phyloP scores from a whole-genome alignment of 2,797 vertebrate species.

The Antennarius maculatus region DNA sequence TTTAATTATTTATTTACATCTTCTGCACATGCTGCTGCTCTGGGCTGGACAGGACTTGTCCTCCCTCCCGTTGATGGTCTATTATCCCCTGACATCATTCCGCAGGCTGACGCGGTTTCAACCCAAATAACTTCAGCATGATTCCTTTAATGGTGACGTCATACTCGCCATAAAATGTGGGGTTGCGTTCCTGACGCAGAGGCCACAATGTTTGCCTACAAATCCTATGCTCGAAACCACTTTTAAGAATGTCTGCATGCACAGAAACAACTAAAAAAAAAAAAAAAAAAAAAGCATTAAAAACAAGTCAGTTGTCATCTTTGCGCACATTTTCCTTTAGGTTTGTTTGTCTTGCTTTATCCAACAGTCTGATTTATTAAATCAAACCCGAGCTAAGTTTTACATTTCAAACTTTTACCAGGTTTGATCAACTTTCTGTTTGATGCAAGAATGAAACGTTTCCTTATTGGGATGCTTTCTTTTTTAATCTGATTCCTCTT shows the following conservation, averaged over 20 bases:
- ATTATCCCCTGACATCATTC: constrained; percentile 51
- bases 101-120: constrained; percentile 35
- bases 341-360: too few relatives aligned
- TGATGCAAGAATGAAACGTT: too few relatives aligned
- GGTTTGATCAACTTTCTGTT: too few relatives aligned
- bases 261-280: too few relatives aligned
- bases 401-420: too few relatives aligned
- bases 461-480: too few relatives aligned
- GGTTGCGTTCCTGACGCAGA: constrained; percentile 15
- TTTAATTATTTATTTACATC: constrained; percentile 3
- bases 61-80: constrained; percentile 13
- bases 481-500: too few relatives aligned
- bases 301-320: too few relatives aligned
- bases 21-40: constrained; percentile 12
- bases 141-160: constrained; percentile 24
- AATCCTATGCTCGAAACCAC: background rate
- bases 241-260: background rate
- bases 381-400: too few relatives aligned
- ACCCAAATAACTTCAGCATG: constrained; percentile 16
- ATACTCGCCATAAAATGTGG: constrained; percentile 3
- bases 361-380: too few relatives aligned
- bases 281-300: too few relatives aligned
- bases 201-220: constrained; percentile 18
- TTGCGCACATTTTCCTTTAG: too few relatives aligned
- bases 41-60: constrained; percentile 24